Evolutionary conservation across 1,140 invertebrate species (phyloP), one percentile per base, ranked within the genome.

Genomic region (Notospermus geniculatus): DNA sequence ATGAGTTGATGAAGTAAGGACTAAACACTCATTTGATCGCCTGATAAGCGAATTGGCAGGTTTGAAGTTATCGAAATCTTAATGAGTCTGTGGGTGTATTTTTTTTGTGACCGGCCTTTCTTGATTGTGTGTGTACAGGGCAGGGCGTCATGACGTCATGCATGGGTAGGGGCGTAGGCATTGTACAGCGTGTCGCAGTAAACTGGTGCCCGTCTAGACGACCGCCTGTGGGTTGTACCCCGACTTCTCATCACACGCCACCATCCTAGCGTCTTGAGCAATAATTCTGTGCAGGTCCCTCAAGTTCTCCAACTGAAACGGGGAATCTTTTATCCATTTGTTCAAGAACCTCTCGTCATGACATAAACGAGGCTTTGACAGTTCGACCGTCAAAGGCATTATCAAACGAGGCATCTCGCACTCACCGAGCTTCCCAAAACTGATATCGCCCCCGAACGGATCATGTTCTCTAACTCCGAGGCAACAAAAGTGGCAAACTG

Each of bases 271-370:
- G 29, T 43, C 30, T 13, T 58, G 43, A 17, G 53, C 11, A 30
- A 59, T 52, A 19, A 64, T 2, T 15, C 62, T 22, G 32, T 1
- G 52, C 4, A 63, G 13, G 43, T 50, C 39, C n/a, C 22, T 46
- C n/a, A 64, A 46, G 29, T 32, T 60, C 29, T 64, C 62, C n/a
- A 64, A 57, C 39, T 54, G 25, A 57, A 64, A 59, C n/a, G 57
- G 53, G 11, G 11, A 27, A 36, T 64, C 50, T 30, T 41, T 30
- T 1, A 23, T 60, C 56, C 61, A 59, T 17, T 46, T n/a, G 58
- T 58, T 63, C 7, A 63, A 25, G 32, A 43, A 63, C 17, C 61
- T 32, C 27, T 63, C 61, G 19, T 63, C 61, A 54, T 63, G 61
- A 22, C 55, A 59, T 29, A 53, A 19, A 15, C 61, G 25, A 27